Conservation (phyloP, 2,888 invertebrate species). For the Dicyrtoma fusca region DNA sequence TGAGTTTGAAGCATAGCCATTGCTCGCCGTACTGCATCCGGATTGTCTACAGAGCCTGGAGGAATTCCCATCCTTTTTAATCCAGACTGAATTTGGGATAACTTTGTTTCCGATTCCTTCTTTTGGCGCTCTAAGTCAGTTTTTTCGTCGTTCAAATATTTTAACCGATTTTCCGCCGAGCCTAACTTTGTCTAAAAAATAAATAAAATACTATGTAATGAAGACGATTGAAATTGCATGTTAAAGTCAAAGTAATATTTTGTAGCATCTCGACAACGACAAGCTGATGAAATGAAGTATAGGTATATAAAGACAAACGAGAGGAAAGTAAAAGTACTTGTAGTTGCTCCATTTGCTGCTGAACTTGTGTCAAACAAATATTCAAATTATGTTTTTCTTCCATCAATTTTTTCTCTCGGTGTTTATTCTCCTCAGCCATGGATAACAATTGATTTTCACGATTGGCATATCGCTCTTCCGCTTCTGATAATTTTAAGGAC, state of each 20-base stretch:
- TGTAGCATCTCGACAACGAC: no score
- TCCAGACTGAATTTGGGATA: slow-evolving; percentile 62
- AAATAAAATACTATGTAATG: slow-evolving; percentile 12
- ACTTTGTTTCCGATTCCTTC: slow-evolving; percentile 82
- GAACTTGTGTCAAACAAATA: slow-evolving; percentile 85
- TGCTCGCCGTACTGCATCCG: slow-evolving; percentile 57
- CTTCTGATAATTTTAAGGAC: slow-evolving; percentile 76
- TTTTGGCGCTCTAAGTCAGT: slow-evolving; percentile 75
- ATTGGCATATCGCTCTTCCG: slow-evolving; percentile 81
- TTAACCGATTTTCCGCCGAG: slow-evolving; percentile 80
- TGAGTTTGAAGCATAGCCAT: slow-evolving; percentile 57
- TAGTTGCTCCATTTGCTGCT: slow-evolving; percentile 86
- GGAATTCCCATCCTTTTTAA: slow-evolving; percentile 55
- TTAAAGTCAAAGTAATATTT: no score
- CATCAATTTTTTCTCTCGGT: slow-evolving; percentile 83
- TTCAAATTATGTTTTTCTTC: slow-evolving; percentile 92
- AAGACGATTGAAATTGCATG: no score
- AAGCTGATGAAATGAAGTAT: neutral
- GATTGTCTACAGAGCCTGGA: slow-evolving; percentile 58
- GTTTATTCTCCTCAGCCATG: slow-evolving; percentile 83
- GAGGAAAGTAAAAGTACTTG: slow-evolving; percentile 65
- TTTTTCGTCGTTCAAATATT: slow-evolving; percentile 82
- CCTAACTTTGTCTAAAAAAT: slow-evolving; percentile 71
- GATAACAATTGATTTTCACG: slow-evolving; percentile 83
- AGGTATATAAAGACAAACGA: neutral